These are phyloP conservation scores for Plutomurus gul DNA, from an alignment of 1,140 invertebrate genomes.

Conservation along the genomic window DNA sequence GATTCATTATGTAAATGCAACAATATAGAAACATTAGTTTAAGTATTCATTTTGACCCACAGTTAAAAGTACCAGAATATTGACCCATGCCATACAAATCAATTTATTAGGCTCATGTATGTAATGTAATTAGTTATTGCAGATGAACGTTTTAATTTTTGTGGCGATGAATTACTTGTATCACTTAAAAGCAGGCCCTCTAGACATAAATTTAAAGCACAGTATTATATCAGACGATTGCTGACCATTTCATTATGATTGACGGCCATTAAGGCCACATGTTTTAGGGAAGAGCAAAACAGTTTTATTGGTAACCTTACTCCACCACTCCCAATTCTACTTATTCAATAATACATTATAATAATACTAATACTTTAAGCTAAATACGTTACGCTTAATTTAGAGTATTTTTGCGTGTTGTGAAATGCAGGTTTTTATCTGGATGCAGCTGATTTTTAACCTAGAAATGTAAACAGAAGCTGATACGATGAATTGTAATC, in stretches of 20 bases:
- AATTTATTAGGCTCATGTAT: too few species aligned
- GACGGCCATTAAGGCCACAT: background rate
- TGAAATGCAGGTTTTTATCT: too few species aligned
- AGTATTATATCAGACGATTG: constrained; percentile 4
- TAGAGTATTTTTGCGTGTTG: constrained; percentile 20
- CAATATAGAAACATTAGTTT: constrained; percentile 1
- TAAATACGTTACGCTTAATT: background rate
- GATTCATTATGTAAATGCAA: constrained; percentile 21
- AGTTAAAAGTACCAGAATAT: constrained; percentile 28
- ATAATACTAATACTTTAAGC: background rate
- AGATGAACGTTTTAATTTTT: background rate
- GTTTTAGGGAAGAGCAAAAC: background rate
- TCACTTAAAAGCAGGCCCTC: constrained; percentile 9
- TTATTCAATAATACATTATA: background rate
- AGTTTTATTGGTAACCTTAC: constrained; percentile 1
- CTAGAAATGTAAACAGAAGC: too few species aligned
- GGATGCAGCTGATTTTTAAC: too few species aligned
- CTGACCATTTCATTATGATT: too few species aligned
- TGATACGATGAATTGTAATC: too few species aligned
- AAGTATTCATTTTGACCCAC: constrained; percentile 12
- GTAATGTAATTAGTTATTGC: constrained; percentile 4
- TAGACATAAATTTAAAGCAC: constrained; percentile 12
- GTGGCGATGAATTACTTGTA: constrained; percentile 6
- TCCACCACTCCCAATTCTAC: constrained; percentile 1
- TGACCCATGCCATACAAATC: background rate